Base-by-base conservation (phyloP, 2,888 invertebrate genomes). In the Bhutanitis thaidina region DNA sequence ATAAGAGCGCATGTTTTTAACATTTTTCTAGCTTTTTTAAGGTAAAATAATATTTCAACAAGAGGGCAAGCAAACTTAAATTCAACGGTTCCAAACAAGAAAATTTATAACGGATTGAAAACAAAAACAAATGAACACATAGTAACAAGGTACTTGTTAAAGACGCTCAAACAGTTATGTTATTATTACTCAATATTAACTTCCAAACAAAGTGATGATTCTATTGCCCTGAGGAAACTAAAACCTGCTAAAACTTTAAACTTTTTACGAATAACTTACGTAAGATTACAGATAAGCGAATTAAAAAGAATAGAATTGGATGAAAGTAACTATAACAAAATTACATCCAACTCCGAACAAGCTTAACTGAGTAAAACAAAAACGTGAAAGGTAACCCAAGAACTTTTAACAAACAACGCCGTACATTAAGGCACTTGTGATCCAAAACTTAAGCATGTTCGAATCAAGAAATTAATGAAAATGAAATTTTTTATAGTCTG, bases 391-490 rank as follows among this genome's bases (percentile, higher is more conserved):
- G 64, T 71, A 80, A 77, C 73, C 66, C 62, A 63, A 70, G 58
- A 62, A 60, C 57, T 65, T 68, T 46, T 62, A 69, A 76, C 69
- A 69, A 80, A 78, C 77, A 81, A 79, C 69, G 79, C 87, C 87
- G 86, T 80, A 71, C 83, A 88, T 89, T 88, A 87, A 89, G 89
- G 84, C 82, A 67, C 64, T 73, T 61, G 60, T 49, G 47, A 62
- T 61, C 58, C 59, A 55, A 47, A 47, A 38, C 34, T 59, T 58
- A 52, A 38, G 15, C 16, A 32, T 30, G 39, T 44, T 43, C 4
- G 15, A 53, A 20, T 36, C 43, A 20, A 45, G 16, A 37, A 30
- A 54, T 58, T 54, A 60, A 58, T 60, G 62, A 64, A 62, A 49
- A 59, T 56, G 58, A 38, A 7, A 37, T 32, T 30, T 20, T 32